Percentiles rank a stretch among this genome's conserved stretches.
These are phyloP conservation scores for Acheta domesticus DNA, from an alignment of 2,888 invertebrate genomes.

Conservation along the genomic window DNA sequence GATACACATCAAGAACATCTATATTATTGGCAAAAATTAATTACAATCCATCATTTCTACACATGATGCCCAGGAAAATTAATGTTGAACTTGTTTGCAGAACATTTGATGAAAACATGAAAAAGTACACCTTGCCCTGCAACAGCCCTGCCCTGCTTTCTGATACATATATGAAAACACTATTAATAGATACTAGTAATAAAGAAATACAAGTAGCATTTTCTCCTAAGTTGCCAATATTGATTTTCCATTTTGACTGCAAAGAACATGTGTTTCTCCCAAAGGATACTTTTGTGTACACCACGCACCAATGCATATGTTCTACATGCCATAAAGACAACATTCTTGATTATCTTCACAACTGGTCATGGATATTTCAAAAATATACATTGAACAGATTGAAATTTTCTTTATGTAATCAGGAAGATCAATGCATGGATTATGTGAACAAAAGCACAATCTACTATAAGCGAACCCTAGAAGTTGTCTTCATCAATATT, in stretches of 20 bases:
- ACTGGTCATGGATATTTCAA: not conserved
- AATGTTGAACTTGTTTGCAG: not conserved
- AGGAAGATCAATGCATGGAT: not conserved
- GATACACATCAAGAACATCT: not conserved
- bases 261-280: not conserved
- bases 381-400: not conserved
- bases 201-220: not conserved
- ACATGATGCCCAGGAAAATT: slow-evolving; percentile 21
- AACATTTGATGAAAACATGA: too few species aligned
- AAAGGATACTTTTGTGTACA: too few species aligned
- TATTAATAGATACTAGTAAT: not conserved
- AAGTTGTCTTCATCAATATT: not conserved
- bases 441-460: not conserved
- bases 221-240: not conserved
- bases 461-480: not conserved
- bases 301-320: too few species aligned
- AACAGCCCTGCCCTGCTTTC: too few species aligned
- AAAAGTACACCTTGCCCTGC: too few species aligned
- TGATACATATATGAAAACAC: too few species aligned
- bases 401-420: not conserved
- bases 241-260: not conserved
- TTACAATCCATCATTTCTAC: slow-evolving; percentile 23
- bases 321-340: too few species aligned
- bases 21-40: not conserved
- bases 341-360: not conserved